Evolutionary conservation across 2,888 invertebrate species (phyloP), one percentile per base, ranked within the genome.

Genomic region (Melangyna quadrimaculata): DNA sequence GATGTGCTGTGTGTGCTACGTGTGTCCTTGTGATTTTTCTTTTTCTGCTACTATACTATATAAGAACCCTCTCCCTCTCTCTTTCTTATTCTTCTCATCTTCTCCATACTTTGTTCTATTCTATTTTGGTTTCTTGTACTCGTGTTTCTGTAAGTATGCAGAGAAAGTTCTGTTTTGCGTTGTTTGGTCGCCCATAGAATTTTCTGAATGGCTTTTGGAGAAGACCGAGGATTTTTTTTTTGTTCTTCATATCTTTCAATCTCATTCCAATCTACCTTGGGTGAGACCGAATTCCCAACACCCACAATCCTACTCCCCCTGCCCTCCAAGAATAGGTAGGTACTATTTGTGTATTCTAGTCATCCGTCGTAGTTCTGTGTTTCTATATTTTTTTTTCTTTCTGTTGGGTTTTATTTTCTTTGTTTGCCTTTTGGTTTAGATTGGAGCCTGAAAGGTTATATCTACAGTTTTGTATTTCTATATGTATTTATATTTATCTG

Each of bases 131-230:
- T 37, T 40, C 12, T 40, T 43, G 69, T 37, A 8, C 12, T 40
- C 32, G 53, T 32, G 32, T 65, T 53, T 74, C 45, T 55, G 61
- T 40, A 63, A 32, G 40, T 55, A 40, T 67, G 29, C 12, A 67
- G 82, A 69, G 72, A 72, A 83, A 82, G 78, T 61, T 79, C 72
- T 75, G 71, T 72, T 75, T 51, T 27, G 24, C 79, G 48, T 75
- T 57, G 75, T 79, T 84, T 72, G 79, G 79, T 72, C 63, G 73
- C 74, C 78, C 83, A 71, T 83, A 75, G 79, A 79, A 78, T 84
- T 79, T 79, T 72, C 75, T 84, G 84, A 84, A 84, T 84, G 79
- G 75, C 61, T 75, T 51, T n/a, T 51, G n/a, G 43, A 67, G 35
- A 67, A 61, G 84, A 79, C 70, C 27, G 59, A 63, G 53, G 63